Percentiles rank a stretch among this genome's conserved stretches.
Evolutionary conservation across 1,140 invertebrate genomes (phyloP).

Genomic region (Zaprionus africanus): DNA sequence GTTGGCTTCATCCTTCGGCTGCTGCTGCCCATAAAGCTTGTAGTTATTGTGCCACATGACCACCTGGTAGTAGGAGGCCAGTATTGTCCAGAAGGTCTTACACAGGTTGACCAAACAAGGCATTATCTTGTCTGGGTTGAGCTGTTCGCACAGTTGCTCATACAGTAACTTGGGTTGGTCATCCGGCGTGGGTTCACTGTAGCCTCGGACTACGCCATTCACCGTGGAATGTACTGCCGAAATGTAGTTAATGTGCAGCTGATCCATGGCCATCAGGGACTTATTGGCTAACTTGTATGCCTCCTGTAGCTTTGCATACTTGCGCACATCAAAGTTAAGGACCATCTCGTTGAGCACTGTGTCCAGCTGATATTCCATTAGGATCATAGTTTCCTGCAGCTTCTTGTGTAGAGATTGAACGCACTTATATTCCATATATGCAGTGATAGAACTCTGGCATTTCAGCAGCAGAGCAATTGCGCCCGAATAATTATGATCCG

Average conservation of each 20-base stretch:
- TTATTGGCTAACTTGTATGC: conserved; percentile 95
- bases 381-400: conserved; percentile 95
- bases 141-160: conserved; percentile 90
- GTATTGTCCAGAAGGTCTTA: conserved; percentile 92
- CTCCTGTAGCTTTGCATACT: conserved; percentile 92
- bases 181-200: conserved; percentile 86
- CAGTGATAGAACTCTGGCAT: conserved; percentile 93
- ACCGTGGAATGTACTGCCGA: conserved; percentile 96
- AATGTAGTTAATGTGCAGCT: conserved; percentile 97
- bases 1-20: conserved; percentile 31
- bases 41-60: conserved; percentile 91
- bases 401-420: conserved; percentile 94
- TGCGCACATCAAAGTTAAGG: conserved; percentile 89
- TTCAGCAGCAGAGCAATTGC: conserved; percentile 95
- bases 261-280: conserved; percentile 96
- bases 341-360: conserved; percentile 92
- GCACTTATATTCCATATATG: conserved; percentile 93
- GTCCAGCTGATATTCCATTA: conserved; percentile 96
- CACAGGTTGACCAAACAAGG: conserved; percentile 92
- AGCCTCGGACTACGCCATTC: conserved; percentile 90
- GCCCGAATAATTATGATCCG: conserved; percentile 93
- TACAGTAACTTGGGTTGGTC: conserved; percentile 90
- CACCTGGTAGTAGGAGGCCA: conserved; percentile 92
- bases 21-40: conserved; percentile 84
- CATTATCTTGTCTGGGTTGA: conserved; percentile 92